Percentiles rank a stretch among this genome's conserved stretches.
Conservation (phyloP, 2,797 vertebrate genomes). For the Megaceryle alcyon region DNA sequence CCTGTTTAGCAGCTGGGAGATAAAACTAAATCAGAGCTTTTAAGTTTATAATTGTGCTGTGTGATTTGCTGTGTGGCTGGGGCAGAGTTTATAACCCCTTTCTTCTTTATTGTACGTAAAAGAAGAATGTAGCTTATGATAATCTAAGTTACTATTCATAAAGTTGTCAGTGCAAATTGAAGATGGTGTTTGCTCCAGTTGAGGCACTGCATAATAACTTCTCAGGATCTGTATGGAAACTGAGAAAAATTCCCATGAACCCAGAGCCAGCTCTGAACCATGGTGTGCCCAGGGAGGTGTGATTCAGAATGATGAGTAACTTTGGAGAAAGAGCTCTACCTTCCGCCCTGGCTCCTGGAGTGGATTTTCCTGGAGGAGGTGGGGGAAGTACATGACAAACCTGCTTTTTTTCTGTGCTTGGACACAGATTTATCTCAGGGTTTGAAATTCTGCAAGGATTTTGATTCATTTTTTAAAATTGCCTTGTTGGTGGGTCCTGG, state of each 20-base stretch:
- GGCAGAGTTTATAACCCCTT: background rate
- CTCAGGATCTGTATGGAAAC: background rate
- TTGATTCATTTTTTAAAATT: background rate
- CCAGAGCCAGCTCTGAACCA: background rate
- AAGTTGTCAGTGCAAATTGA: background rate
- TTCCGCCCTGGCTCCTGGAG: background rate
- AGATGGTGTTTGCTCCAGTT: background rate
- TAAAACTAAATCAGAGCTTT: background rate
- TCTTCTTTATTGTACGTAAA: fast-evolving
- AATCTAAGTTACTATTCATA: fast-evolving
- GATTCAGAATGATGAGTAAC: conserved; percentile 43
- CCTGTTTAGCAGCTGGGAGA: background rate
- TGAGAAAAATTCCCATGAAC: background rate
- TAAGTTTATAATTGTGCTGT: background rate
- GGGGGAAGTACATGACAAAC: background rate
- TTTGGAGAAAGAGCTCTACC: background rate
- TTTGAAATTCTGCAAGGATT: background rate
- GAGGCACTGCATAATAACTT: background rate
- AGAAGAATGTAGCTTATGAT: background rate
- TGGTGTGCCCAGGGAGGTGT: background rate
- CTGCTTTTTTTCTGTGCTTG: background rate
- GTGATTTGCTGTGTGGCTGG: background rate
- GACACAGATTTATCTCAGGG: background rate
- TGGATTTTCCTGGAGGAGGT: background rate
- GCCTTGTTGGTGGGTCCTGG: fast-evolving